Percentiles rank a stretch among this genome's conserved stretches.
Evolutionary conservation across 2,797 vertebrate genomes (phyloP).

Genomic region (Rhinogobio ventralis): DNA sequence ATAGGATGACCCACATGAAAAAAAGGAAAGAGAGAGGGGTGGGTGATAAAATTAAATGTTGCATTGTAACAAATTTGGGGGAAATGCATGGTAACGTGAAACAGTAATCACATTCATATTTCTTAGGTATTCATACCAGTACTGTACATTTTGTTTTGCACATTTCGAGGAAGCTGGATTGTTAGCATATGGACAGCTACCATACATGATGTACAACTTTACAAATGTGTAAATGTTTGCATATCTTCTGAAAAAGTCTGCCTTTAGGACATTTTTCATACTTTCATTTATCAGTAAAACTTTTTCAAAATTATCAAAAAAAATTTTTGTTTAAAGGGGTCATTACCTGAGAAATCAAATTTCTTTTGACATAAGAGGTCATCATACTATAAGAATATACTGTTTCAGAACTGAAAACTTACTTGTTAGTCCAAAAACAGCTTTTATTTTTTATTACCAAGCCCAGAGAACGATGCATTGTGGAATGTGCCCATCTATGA

Average conservation of each 20-base stretch:
- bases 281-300: background rate
- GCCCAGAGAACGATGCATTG: too few species aligned
- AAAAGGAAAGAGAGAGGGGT: background rate
- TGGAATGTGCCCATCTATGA: too few species aligned
- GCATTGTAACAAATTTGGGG: background rate
- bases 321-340: too few species aligned
- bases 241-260: background rate
- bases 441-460: too few species aligned
- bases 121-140: background rate
- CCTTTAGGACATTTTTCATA: background rate
- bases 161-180: background rate
- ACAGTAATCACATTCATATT: background rate
- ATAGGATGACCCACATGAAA: background rate
- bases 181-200: background rate
- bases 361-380: too few species aligned
- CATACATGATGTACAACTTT: background rate
- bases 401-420: too few species aligned
- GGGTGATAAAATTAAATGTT: background rate
- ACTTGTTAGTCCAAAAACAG: too few species aligned
- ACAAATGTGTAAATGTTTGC: background rate
- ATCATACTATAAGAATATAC: too few species aligned
- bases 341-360: too few species aligned
- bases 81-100: background rate
- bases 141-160: background rate
- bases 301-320: background rate